These are phyloP conservation scores for Scaptomyza flava DNA, from an alignment of 2,888 invertebrate genomes.

Conservation along the genomic window DNA sequence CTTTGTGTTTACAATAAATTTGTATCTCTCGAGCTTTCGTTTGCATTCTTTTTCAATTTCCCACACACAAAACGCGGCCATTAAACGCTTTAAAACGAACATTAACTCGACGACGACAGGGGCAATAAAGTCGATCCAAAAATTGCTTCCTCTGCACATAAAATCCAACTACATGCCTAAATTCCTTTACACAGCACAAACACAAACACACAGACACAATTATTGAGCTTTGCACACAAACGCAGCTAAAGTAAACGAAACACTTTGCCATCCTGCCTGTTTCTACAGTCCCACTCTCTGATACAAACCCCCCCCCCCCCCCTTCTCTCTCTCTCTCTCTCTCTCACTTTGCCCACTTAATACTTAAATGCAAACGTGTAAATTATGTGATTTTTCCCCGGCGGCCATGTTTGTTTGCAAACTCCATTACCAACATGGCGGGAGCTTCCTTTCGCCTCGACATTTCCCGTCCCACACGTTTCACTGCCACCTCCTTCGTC, in stretches of 20 bases:
- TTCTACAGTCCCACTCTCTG: background rate
- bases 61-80: constrained; percentile 56
- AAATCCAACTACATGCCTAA: constrained; percentile 66
- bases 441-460: constrained; percentile 54
- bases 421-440: constrained; percentile 79
- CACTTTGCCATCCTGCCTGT: constrained; percentile 53
- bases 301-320: background rate
- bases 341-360: constrained; percentile 66
- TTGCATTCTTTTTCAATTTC: constrained; percentile 67
- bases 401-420: constrained; percentile 80
- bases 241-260: constrained; percentile 72
- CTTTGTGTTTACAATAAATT: constrained; percentile 66
- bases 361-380: constrained; percentile 79
- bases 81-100: constrained; percentile 79
- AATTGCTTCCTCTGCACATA: constrained; percentile 75
- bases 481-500: constrained; percentile 4
- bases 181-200: constrained; percentile 47
- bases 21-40: constrained; percentile 18
- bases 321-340: background rate
- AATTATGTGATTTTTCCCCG: constrained; percentile 80
- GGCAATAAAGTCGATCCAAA: constrained; percentile 78
- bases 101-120: constrained; percentile 62
- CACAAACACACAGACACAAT: constrained; percentile 38
- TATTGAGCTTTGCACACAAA: constrained; percentile 70
- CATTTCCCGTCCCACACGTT: background rate